Conservation (phyloP, 1,140 invertebrate genomes). For the Bombus haemorrhoidalis region DNA sequence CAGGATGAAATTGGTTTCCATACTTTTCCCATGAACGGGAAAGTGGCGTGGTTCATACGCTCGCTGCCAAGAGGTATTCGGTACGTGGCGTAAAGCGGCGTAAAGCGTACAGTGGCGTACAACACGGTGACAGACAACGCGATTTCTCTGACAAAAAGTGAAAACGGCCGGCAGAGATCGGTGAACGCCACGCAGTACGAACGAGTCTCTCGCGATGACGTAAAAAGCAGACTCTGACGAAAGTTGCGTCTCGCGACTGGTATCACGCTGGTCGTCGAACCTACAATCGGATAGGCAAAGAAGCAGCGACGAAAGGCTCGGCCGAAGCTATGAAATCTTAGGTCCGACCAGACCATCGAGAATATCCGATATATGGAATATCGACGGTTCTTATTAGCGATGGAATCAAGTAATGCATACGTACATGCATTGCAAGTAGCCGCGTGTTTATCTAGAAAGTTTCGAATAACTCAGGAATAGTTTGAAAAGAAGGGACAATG, state of each 20-base stretch:
- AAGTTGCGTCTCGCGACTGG: not conserved
- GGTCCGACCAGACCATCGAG: not conserved
- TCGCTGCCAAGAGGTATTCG: conserved; percentile 8
- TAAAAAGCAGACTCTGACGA: not conserved
- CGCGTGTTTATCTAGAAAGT: too few species aligned
- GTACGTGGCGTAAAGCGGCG: not conserved
- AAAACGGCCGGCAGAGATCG: conserved; percentile 50
- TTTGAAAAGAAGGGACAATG: not conserved
- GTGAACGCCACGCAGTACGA: not conserved
- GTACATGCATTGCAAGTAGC: too few species aligned
- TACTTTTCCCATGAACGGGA: too few species aligned
- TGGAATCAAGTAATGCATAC: not conserved
- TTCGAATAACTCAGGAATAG: not conserved
- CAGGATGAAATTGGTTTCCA: too few species aligned
- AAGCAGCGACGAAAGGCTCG: not conserved
- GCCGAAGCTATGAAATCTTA: not conserved
- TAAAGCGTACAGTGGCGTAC: too few species aligned
- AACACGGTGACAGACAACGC: not conserved
- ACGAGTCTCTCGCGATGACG: not conserved
- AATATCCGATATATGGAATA: conserved; percentile 17
- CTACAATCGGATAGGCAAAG: conserved; percentile 18
- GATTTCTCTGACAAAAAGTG: conserved; percentile 66
- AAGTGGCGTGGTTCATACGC: too few species aligned
- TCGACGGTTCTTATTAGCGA: not conserved
- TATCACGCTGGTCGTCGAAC: conserved; percentile 19